Percentiles rank a stretch among this genome's conserved stretches.
Evolutionary conservation across 2,797 vertebrate species (phyloP).

Genomic region (Pangasius sanitwongsei): DNA sequence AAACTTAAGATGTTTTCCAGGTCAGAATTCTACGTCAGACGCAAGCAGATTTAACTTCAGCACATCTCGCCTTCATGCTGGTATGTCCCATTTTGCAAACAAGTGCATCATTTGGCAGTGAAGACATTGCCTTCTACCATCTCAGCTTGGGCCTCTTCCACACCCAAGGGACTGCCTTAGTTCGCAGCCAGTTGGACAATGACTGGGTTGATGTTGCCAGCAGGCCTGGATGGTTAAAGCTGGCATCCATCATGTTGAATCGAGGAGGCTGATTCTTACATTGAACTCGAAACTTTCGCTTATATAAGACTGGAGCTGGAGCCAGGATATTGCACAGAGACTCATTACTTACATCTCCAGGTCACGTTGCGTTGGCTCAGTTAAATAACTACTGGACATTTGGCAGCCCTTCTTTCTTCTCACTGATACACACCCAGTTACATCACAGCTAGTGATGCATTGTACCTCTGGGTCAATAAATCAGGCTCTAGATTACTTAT

Average conservation of each 20-base stretch:
- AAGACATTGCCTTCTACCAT: neutral
- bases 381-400: slow-evolving; percentile 57
- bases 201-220: slow-evolving; percentile 14
- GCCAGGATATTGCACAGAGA: slow-evolving; percentile 60
- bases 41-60: neutral
- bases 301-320: slow-evolving; percentile 66
- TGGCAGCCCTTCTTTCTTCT: slow-evolving; percentile 17
- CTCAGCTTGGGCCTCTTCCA: slow-evolving; percentile 29
- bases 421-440: slow-evolving; percentile 41
- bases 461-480: slow-evolving; percentile 4
- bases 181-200: slow-evolving; percentile 6
- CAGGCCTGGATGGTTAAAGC: slow-evolving; percentile 24
- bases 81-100: neutral
- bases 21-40: neutral
- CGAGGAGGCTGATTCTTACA: slow-evolving; percentile 60
- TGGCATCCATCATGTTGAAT: slow-evolving; percentile 25
- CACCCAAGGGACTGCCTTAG: neutral
- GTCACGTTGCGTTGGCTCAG: slow-evolving; percentile 39
- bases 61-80: neutral
- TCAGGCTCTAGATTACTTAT: neutral
- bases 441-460: slow-evolving; percentile 31
- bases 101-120: slow-evolving; percentile 20
- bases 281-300: slow-evolving; percentile 65
- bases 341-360: slow-evolving; percentile 56
- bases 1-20: slow-evolving; percentile 10